phyloP scores from a whole-genome alignment of 2,113 vertebrate genomes.

The Girardinichthys multiradiatus region DNA sequence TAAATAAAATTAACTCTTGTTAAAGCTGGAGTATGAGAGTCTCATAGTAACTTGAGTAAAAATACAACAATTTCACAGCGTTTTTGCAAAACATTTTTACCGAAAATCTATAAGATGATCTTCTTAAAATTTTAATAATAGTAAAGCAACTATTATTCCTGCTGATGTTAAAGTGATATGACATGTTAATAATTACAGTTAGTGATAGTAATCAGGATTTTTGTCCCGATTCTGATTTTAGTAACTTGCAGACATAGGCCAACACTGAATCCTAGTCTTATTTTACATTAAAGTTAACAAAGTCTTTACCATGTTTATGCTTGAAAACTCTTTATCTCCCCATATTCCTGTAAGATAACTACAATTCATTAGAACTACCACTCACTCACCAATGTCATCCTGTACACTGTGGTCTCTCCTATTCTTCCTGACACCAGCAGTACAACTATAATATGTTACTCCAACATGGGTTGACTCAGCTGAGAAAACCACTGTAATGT shows the following conservation, averaged over 20 bases:
- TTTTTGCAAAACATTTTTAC: neutral
- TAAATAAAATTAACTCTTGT: constrained; percentile 30
- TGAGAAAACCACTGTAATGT: too few species aligned
- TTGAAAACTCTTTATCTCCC: too few species aligned
- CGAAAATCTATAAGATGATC: neutral
- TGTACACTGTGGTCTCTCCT: too few species aligned
- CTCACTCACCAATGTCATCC: too few species aligned
- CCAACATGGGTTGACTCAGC: too few species aligned
- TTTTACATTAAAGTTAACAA: too few species aligned
- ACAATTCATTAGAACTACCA: too few species aligned
- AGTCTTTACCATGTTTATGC: too few species aligned
- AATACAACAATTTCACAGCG: neutral
- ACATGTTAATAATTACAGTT: neutral
- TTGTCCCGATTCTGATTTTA: neutral
- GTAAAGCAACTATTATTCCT: neutral
- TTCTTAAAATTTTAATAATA: neutral
- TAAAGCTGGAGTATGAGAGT: neutral
- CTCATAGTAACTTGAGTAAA: neutral
- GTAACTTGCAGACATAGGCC: neutral
- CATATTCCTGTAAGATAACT: too few species aligned
- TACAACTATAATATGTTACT: too few species aligned
- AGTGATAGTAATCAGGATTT: neutral
- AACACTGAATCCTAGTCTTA: too few species aligned
- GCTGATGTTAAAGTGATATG: neutral
- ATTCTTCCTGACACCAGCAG: too few species aligned